Conservation (phyloP, 1,140 invertebrate species). For the Papilio helenus region DNA sequence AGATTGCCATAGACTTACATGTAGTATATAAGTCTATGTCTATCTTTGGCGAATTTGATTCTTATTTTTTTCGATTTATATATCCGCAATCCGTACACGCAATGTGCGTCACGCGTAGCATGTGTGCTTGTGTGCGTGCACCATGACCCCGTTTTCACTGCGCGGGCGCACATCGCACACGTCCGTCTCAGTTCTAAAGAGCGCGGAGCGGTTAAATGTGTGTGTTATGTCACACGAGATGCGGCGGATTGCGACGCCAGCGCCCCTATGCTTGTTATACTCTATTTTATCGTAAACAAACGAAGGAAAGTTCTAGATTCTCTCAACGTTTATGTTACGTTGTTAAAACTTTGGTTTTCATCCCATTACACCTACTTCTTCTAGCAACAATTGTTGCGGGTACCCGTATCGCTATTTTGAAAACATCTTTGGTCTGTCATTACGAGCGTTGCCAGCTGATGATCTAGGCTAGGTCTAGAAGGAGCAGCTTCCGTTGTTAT, state of each 20-base stretch:
- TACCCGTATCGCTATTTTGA: too few species aligned
- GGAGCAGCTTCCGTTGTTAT: too few species aligned
- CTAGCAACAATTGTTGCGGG: too few species aligned
- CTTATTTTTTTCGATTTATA: not conserved
- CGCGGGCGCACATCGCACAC: slow-evolving; percentile 43
- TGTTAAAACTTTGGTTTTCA: not conserved
- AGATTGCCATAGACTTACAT: too few species aligned
- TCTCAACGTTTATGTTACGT: not conserved
- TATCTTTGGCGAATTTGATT: slow-evolving; percentile 1
- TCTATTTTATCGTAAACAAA: slow-evolving; percentile 43
- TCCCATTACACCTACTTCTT: too few species aligned
- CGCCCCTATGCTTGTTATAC: slow-evolving; percentile 33
- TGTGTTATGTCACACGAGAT: slow-evolving; percentile 63
- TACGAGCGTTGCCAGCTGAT: too few species aligned
- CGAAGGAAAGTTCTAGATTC: slow-evolving; percentile 30
- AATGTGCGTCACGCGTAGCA: slow-evolving; percentile 45
- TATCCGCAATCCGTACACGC: slow-evolving; percentile 60
- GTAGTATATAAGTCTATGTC: too few species aligned
- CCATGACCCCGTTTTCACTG: slow-evolving; percentile 70
- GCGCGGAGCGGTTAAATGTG: slow-evolving; percentile 28
- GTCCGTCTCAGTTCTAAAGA: slow-evolving; percentile 3
- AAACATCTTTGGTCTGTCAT: too few species aligned
- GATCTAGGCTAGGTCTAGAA: too few species aligned
- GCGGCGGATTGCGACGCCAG: slow-evolving; percentile 45
- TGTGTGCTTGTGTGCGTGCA: slow-evolving; percentile 45